A percentile compares a stretch with the other conserved stretches of the same genome.
Evolutionary conservation across 1,140 invertebrate species (phyloP).

Genomic region (Palaemon carinicauda): DNA sequence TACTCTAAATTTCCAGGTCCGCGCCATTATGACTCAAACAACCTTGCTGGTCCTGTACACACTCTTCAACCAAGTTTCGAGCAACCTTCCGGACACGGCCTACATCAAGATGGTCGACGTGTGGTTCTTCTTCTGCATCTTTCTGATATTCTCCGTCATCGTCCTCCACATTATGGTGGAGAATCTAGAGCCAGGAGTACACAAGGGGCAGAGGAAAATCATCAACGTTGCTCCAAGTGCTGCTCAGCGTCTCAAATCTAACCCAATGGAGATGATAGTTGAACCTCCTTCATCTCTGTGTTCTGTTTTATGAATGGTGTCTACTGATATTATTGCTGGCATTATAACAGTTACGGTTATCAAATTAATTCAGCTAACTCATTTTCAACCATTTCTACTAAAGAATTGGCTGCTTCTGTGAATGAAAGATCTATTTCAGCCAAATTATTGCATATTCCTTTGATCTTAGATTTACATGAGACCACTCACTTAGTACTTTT

Average conservation of each 20-base stretch:
- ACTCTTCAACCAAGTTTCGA: neutral
- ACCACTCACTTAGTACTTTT: no score
- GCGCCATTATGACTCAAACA: constrained; percentile 14
- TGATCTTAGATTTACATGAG: no score
- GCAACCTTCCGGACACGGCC: neutral
- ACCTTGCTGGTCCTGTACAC: constrained; percentile 9
- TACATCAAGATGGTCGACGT: constrained; percentile 22
- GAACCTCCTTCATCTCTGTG: no score
- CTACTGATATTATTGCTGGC: no score
- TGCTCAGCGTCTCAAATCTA: neutral
- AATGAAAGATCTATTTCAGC: no score
- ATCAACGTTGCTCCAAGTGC: neutral
- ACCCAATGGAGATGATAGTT: no score
- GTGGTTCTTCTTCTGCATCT: constrained; percentile 14
- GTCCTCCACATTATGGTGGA: neutral
- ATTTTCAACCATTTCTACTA: no score
- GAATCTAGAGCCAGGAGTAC: neutral
- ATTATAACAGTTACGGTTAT: no score
- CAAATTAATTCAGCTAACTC: no score
- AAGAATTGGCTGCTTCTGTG: no score
- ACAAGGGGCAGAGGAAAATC: neutral
- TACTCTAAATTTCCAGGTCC: neutral
- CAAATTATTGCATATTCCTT: no score
- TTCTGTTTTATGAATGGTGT: no score
- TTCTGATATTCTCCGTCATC: neutral